phyloP scores from a whole-genome alignment of 2,888 invertebrate species.

The Drosophila macrothrix region DNA sequence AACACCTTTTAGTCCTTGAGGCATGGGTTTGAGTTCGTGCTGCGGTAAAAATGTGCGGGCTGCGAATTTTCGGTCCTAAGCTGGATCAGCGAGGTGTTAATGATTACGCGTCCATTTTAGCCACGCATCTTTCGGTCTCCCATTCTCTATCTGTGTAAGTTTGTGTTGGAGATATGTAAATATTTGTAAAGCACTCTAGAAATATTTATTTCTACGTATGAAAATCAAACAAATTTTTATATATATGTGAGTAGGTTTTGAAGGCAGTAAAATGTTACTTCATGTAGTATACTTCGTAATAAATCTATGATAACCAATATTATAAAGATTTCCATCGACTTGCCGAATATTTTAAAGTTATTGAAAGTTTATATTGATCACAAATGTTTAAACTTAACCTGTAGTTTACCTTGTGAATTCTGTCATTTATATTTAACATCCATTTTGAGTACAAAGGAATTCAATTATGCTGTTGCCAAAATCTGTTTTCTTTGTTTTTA shows the following conservation, averaged over 20 bases:
- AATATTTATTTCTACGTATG: slow-evolving; percentile 34
- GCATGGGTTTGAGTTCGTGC: slow-evolving; percentile 13
- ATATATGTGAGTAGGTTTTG: background rate
- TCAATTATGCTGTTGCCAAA: slow-evolving; percentile 12
- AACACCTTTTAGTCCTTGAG: slow-evolving; percentile 55
- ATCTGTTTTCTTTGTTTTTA: slow-evolving; percentile 13
- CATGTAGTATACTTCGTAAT: background rate
- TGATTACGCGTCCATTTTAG: slow-evolving; percentile 47
- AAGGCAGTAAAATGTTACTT: background rate
- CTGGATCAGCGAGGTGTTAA: slow-evolving; percentile 67
- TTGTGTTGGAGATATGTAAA: slow-evolving; percentile 5
- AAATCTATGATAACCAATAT: background rate
- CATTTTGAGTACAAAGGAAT: background rate
- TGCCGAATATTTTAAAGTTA: too few relatives aligned
- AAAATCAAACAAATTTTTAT: slow-evolving; percentile 29
- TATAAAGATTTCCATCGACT: too few relatives aligned
- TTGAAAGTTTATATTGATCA: too few relatives aligned
- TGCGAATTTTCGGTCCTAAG: slow-evolving; percentile 30
- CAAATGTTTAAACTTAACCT: too few relatives aligned
- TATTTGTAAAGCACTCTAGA: slow-evolving; percentile 18
- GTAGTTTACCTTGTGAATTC: background rate
- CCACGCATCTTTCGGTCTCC: slow-evolving; percentile 17
- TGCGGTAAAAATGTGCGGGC: slow-evolving; percentile 28
- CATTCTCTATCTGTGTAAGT: background rate
- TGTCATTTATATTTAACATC: background rate